A percentile compares a stretch with the other conserved stretches of the same genome.
Evolutionary conservation across 2,797 vertebrate species (phyloP).

Genomic region (Capromys pilorides): DNA sequence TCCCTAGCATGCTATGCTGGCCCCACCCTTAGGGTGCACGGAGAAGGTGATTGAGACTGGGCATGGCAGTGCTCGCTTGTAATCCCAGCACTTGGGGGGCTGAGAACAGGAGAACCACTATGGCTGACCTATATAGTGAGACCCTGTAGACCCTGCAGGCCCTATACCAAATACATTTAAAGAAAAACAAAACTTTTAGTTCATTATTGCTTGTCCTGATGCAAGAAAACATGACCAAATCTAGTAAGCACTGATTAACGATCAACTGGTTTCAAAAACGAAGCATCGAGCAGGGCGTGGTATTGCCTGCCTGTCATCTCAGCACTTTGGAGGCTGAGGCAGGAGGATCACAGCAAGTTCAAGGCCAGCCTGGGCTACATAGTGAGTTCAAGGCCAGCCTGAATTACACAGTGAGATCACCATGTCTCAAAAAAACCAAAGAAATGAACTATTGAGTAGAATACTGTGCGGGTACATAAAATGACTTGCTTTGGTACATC

Average conservation of each 20-base stretch:
- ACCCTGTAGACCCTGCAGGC: too few species aligned
- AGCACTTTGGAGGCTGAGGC: neutral
- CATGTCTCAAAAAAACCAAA: neutral
- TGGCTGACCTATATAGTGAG: too few species aligned
- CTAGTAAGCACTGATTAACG: neutral
- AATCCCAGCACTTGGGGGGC: too few species aligned
- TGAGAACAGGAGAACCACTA: too few species aligned
- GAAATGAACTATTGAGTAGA: neutral
- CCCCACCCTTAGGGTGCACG: too few species aligned
- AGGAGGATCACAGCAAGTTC: neutral
- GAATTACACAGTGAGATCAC: neutral
- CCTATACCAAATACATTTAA: too few species aligned
- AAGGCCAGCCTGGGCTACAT: neutral
- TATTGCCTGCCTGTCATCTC: neutral
- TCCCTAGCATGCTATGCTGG: too few species aligned
- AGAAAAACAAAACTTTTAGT: neutral
- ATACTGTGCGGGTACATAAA: neutral
- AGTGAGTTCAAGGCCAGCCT: neutral
- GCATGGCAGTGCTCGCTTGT: too few species aligned
- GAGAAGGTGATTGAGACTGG: too few species aligned
- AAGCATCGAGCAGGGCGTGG: neutral
- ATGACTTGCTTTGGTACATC: neutral
- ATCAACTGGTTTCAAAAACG: conserved; percentile 1
- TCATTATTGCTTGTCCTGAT: neutral
- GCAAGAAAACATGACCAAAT: neutral